Base-by-base conservation (phyloP, 2,113 vertebrate genomes). In the Pteruthius melanotis region DNA sequence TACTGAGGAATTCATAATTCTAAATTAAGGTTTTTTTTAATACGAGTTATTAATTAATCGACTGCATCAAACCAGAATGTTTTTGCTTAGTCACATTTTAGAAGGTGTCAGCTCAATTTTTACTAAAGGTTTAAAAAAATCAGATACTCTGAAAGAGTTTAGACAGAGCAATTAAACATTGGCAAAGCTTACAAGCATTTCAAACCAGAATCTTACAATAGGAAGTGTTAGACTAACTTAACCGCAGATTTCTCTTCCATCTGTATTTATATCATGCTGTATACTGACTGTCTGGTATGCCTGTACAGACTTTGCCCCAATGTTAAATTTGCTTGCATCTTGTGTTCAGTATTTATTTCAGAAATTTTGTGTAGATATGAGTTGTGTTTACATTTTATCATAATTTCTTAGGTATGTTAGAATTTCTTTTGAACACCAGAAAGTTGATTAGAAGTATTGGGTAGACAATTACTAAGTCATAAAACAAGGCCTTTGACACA, bases 201-300 rank as follows among this genome's bases (percentile, higher is more conserved):
- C 60, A 78, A 57, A 81, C 40, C 52, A 60, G 44, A 66, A 35
- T 40, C 68, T 89, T 83, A 65, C 87, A 84, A 90, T 53, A 88
- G 80, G 53, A 92, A 80, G 56, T 68, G 61, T 91, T 66, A 87
- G 64, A 60, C 65, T 78, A 84, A 81, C 56, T 42, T 86, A 77
- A 84, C 66, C 90, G 59, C 83, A 94, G 89, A 66, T 90, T 92
- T 94, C 49, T 83, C 50, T 88, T 92, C 93, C 81, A 84, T 89
- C 80, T 96, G 80, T 94, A 87, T 92, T 93, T 95, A 63, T 81
- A 75, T 59, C 44, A 39, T 52, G 33, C 44, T 84, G 60, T 77
- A 44, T 80, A 30, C 52, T 89, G 79, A 49, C 71, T 90, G 22
- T 66, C 68, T 94, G 91, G 52, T 50, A 10, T 68, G 65, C 74